Evolutionary conservation across 1,140 invertebrate species (phyloP).

Genomic region (Anadara kagoshimensis): DNA sequence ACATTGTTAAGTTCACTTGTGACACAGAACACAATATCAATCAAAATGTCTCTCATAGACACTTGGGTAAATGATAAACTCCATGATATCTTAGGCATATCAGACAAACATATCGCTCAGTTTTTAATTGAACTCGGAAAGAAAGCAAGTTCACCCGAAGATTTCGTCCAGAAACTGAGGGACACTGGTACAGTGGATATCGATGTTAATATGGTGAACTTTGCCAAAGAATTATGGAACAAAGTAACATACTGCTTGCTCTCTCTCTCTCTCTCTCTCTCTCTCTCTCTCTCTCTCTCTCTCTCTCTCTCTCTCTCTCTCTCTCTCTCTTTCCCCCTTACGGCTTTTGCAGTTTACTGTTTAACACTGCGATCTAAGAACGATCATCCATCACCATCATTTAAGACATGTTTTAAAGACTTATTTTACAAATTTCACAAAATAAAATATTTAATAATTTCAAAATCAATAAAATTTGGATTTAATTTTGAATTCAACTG

Average conservation of each 20-base stretch:
- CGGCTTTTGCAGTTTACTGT: not conserved
- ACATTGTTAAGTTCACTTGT: not conserved
- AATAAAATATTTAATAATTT: too few relatives aligned
- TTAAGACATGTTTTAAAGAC: not conserved
- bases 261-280: not conserved
- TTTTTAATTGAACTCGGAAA: constrained; percentile 76
- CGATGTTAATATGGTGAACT: constrained; percentile 69
- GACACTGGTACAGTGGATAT: constrained; percentile 75
- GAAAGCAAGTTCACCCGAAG: constrained; percentile 70
- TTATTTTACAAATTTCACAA: not conserved
- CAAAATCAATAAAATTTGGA: too few relatives aligned
- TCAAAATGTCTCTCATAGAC: constrained; percentile 41
- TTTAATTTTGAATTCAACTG: too few relatives aligned
- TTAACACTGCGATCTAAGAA: not conserved
- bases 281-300: not conserved
- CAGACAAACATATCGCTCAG: constrained; percentile 75
- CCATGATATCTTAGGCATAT: constrained; percentile 77
- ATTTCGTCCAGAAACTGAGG: constrained; percentile 73
- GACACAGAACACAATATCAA: too few relatives aligned
- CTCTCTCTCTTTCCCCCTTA: not conserved
- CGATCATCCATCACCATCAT: not conserved
- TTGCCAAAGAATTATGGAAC: constrained; percentile 72
- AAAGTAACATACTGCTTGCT: constrained; percentile 59
- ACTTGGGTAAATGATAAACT: constrained; percentile 77
- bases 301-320: not conserved